Evolutionary conservation across 2,797 vertebrate species (phyloP).

Genomic region (Cynodonichthys magdalenae): DNA sequence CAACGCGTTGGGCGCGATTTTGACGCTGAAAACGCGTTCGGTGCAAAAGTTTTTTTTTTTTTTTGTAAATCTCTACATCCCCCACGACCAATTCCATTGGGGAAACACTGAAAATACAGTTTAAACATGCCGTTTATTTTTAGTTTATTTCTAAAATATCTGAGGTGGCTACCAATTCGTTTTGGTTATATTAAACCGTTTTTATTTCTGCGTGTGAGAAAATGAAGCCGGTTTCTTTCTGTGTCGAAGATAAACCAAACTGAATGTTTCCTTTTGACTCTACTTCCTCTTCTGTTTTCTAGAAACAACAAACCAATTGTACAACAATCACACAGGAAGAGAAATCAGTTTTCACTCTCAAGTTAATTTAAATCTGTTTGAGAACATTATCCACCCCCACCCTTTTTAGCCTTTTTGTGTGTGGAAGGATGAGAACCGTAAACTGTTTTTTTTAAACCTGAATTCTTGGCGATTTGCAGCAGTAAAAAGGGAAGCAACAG

Average conservation of each 20-base stretch:
- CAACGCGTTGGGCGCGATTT: no score
- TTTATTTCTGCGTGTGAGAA: no score
- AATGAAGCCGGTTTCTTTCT: background rate
- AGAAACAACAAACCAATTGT: conserved; percentile 30
- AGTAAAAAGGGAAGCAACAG: conserved; percentile 52
- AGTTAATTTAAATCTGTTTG: background rate
- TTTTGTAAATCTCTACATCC: no score
- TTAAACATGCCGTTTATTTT: no score
- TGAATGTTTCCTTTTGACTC: conserved; percentile 22
- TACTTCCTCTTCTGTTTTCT: conserved; percentile 20
- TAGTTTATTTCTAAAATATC: no score
- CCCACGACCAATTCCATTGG: no score
- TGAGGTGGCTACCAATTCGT: no score
- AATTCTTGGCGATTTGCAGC: conserved; percentile 74
- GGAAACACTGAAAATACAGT: no score
- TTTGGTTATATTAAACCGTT: no score
- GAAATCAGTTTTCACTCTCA: background rate
- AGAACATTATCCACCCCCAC: no score
- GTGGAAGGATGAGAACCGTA: conserved; percentile 1
- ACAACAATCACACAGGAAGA: conserved; percentile 4
- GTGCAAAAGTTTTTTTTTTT: no score
- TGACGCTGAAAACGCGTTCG: no score
- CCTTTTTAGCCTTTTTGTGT: conserved; percentile 12
- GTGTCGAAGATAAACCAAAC: conserved; percentile 11
- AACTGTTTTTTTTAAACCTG: conserved; percentile 27